Percentiles rank a stretch among this genome's conserved stretches.
Conservation (phyloP, 2,888 invertebrate genomes). For the Lingula anatina region DNA sequence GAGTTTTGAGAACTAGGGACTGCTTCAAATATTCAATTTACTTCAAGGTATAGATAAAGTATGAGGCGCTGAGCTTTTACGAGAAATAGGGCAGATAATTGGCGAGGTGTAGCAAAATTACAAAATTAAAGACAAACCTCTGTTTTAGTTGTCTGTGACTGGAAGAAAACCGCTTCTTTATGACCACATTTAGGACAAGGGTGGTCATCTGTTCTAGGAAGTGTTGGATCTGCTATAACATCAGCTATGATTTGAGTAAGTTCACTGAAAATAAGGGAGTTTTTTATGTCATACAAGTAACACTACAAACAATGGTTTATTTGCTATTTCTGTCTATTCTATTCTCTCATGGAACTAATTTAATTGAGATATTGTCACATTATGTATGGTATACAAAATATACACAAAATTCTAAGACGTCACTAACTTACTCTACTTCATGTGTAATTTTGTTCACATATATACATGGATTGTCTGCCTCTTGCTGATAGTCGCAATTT, state of each 20-base stretch:
- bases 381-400: too few relatives aligned
- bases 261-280: conserved; percentile 70
- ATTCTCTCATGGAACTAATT: too few relatives aligned
- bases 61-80: too few relatives aligned
- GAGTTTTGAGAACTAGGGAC: too few relatives aligned
- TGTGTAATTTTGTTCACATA: conserved; percentile 99
- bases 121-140: conserved; percentile 59
- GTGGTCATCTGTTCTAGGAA: conserved; percentile 97
- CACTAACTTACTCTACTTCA: conserved; percentile 86
- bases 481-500: conserved; percentile 95
- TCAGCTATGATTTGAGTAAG: conserved; percentile 97
- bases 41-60: too few relatives aligned
- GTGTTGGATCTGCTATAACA: conserved; percentile 95
- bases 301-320: too few relatives aligned
- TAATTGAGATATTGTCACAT: too few relatives aligned
- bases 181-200: conserved; percentile 94
- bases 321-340: too few relatives aligned
- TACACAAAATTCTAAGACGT: too few relatives aligned
- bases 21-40: too few relatives aligned
- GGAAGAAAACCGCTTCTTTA: conserved; percentile 96
- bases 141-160: conserved; percentile 92
- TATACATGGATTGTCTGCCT: conserved; percentile 96
- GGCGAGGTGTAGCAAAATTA: neutral
- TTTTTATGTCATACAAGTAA: too few relatives aligned
- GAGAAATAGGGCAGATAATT: too few relatives aligned